Conservation (phyloP, 2,113 vertebrate genomes). For the Hemichromis elongatus region DNA sequence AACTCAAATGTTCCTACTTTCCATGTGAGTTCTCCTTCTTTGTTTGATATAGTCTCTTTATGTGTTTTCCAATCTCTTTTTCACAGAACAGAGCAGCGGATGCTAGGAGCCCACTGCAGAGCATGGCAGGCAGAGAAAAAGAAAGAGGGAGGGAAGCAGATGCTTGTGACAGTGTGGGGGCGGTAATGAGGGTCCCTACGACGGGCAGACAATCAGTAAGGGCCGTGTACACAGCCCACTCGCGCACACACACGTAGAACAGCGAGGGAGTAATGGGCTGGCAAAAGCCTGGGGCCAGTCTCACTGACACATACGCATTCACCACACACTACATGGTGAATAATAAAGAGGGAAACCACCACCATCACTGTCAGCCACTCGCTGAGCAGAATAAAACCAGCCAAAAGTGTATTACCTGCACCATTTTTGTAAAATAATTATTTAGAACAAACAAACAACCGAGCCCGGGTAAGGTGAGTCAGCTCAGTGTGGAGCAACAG, state of each 20-base stretch:
- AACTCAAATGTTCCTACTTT: not conserved
- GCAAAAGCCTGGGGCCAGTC: constrained; percentile 47
- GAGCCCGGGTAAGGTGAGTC: not conserved
- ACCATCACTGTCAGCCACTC: constrained; percentile 10
- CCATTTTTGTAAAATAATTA: not conserved
- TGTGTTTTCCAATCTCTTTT: not conserved
- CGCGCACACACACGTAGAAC: constrained; percentile 15
- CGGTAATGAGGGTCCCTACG: constrained; percentile 54
- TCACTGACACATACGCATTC: constrained; percentile 5
- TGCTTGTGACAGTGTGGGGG: constrained; percentile 63
- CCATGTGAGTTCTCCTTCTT: not conserved
- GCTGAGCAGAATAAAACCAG: not conserved
- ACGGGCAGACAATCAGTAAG: constrained; percentile 55
- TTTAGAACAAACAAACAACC: not conserved
- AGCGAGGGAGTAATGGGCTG: constrained; percentile 63
- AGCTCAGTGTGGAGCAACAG: not conserved
- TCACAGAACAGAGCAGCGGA: not conserved
- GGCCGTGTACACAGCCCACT: constrained; percentile 48
- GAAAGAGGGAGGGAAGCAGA: constrained; percentile 32
- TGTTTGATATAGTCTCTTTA: not conserved
- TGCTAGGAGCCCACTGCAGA: not conserved
- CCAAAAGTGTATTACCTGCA: not conserved
- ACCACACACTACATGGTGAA: not conserved
- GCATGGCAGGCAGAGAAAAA: not conserved
- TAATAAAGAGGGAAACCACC: constrained; percentile 30